phyloP scores from a whole-genome alignment of 2,113 vertebrate genomes.

The Riparia riparia region DNA sequence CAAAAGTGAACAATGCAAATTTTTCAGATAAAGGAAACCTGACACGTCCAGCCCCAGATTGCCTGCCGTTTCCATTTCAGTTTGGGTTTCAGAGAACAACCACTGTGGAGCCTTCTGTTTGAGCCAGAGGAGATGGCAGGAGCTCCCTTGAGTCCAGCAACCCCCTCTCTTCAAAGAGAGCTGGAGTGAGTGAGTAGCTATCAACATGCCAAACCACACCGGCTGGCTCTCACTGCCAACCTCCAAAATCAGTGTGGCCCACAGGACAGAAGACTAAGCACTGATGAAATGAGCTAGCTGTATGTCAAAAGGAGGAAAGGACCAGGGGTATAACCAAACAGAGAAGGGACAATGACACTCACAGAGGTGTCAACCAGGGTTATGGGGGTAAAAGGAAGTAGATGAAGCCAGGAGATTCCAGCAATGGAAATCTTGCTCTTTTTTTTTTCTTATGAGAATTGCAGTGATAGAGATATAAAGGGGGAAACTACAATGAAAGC shows the following conservation, averaged over 20 bases:
- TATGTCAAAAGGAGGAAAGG: neutral
- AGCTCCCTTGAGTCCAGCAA: neutral
- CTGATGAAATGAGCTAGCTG: neutral
- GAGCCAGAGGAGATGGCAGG: neutral
- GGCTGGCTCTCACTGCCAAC: neutral
- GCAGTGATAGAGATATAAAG: neutral
- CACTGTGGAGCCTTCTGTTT: neutral
- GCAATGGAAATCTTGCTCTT: neutral
- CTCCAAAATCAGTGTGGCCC: neutral
- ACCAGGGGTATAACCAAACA: neutral
- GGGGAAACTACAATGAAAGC: neutral
- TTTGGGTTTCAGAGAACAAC: conserved; percentile 19
- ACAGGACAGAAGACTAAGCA: neutral
- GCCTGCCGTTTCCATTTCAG: neutral
- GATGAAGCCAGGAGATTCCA: neutral
- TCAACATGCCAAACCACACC: neutral
- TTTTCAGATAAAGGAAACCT: conserved; percentile 48
- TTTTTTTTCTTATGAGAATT: neutral
- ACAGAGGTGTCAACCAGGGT: fast-evolving
- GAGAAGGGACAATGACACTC: neutral
- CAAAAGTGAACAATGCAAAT: conserved; percentile 18
- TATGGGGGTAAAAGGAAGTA: neutral
- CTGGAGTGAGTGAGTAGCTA: neutral
- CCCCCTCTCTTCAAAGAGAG: neutral
- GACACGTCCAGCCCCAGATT: neutral